These are phyloP conservation scores for Tangara arthus DNA, from an alignment of 2,797 vertebrate genomes.

Conservation along the genomic window DNA sequence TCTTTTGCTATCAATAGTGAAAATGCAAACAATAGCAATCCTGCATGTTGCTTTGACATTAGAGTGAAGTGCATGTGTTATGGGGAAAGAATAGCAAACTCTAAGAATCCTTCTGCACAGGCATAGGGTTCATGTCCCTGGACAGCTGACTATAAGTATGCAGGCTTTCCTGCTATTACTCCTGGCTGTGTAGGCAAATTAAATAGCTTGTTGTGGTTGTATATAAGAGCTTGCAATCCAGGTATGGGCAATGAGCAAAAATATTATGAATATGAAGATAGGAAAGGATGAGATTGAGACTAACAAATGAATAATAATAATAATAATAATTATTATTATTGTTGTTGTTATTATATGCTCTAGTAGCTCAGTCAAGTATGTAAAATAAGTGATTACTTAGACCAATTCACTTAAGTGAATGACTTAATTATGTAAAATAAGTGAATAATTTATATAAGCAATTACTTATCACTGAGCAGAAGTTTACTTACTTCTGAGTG, in stretches of 20 bases:
- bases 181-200: neutral
- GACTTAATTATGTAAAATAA: neutral
- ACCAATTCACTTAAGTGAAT: neutral
- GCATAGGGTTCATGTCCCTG: neutral
- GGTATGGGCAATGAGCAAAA: neutral
- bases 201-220: neutral
- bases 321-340: neutral
- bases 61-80: neutral
- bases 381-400: neutral
- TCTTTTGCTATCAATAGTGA: neutral
- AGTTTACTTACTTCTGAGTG: neutral
- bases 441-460: neutral
- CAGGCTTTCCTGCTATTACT: neutral
- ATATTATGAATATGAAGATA: neutral
- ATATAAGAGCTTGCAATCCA: neutral
- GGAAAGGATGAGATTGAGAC: neutral
- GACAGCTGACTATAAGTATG: neutral
- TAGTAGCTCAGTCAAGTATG: neutral
- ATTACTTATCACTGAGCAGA: neutral
- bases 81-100: neutral
- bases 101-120: neutral
- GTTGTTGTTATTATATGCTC: neutral
- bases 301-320: neutral
- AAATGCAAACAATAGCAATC: neutral
- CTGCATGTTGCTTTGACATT: neutral